phyloP scores from a whole-genome alignment of 2,888 invertebrate genomes.

The Heliconius erato region DNA sequence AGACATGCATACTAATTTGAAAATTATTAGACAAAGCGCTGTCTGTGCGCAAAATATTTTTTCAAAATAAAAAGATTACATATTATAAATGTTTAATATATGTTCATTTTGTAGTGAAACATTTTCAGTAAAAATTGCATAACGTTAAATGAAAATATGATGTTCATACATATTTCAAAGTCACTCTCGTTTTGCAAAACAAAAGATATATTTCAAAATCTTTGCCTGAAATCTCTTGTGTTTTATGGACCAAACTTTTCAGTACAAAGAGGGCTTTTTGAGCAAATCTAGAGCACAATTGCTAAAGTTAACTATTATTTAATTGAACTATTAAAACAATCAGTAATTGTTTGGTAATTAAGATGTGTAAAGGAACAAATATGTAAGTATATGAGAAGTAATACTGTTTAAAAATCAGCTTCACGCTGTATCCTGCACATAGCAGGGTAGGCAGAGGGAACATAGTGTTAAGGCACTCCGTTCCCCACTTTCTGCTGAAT shows the following conservation, averaged over 20 bases:
- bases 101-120: background rate
- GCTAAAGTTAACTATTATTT: background rate
- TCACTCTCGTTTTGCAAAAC: slow-evolving; percentile 1
- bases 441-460: no score
- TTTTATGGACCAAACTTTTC: slow-evolving; percentile 13
- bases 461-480: no score
- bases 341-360: no score
- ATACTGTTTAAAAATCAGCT: no score
- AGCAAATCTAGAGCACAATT: background rate
- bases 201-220: slow-evolving; percentile 29
- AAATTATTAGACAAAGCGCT: background rate
- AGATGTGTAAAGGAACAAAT: no score
- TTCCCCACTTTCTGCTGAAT: no score
- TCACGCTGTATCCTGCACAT: no score
- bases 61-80: background rate
- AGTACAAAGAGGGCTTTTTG: background rate
- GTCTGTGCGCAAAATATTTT: background rate
- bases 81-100: background rate
- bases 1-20: no score
- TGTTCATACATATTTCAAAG: slow-evolving; percentile 21
- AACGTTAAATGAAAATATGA: slow-evolving; percentile 9
- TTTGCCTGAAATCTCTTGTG: slow-evolving; percentile 6
- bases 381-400: no score
- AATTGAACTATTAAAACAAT: background rate
- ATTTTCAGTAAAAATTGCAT: background rate